Evolutionary conservation across 2,888 invertebrate species (phyloP).

Genomic region (Phyllotreta cruciferae): DNA sequence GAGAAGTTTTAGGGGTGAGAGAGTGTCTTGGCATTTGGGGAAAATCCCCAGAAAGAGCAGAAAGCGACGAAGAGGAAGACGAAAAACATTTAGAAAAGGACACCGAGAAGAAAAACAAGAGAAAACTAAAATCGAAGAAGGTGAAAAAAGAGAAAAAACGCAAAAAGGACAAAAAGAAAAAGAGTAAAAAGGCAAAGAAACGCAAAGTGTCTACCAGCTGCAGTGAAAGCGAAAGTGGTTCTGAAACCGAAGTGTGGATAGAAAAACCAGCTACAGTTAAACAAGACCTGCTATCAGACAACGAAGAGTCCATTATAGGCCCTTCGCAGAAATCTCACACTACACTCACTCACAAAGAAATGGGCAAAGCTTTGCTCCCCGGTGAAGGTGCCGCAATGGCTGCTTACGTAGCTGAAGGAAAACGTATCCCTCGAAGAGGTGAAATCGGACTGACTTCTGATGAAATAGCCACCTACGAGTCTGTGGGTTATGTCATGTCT

Average conservation of each 20-base stretch:
- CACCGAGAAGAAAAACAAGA: conserved; percentile 62
- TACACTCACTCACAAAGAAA: conserved; percentile 78
- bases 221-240: conserved; percentile 55
- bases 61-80: conserved; percentile 60
- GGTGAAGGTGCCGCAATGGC: conserved; percentile 99
- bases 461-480: conserved; percentile 91
- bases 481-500: conserved; percentile 94
- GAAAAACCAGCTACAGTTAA: conserved; percentile 62
- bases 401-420: conserved; percentile 97
- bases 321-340: conserved; percentile 72
- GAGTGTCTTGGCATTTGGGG: conserved; percentile 78
- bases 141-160: conserved; percentile 66
- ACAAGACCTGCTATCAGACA: conserved; percentile 52
- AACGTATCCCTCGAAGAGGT: conserved; percentile 96
- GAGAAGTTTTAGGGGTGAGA: conserved; percentile 76
- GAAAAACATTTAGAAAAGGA: conserved; percentile 23
- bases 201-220: conserved; percentile 55
- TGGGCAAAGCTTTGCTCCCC: conserved; percentile 91
- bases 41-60: conserved; percentile 73
- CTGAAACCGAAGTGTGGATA: conserved; percentile 70
- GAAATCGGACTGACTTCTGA: conserved; percentile 97
- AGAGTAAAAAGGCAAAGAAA: conserved; percentile 55
- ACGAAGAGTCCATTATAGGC: conserved; percentile 65
- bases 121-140: conserved; percentile 63
- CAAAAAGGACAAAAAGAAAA: conserved; percentile 64